Conservation (phyloP, 2,113 vertebrate species). For the Uropsilus gracilis region DNA sequence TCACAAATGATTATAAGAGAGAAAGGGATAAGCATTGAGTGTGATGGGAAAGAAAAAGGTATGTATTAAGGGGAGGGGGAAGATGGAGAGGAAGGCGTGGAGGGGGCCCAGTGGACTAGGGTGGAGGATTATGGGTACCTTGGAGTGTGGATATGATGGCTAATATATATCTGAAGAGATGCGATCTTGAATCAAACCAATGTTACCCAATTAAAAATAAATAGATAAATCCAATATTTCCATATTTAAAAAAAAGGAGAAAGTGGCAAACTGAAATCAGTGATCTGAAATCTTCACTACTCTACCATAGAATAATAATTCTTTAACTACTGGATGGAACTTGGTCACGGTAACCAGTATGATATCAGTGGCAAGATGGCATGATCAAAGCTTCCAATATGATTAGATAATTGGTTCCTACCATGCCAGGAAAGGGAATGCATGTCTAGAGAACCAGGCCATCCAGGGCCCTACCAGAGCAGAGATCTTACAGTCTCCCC, state of each 20-base stretch:
- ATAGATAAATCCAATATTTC: too few relatives aligned
- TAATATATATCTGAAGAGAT: too few relatives aligned
- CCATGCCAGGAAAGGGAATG: neutral
- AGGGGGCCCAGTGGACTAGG: too few relatives aligned
- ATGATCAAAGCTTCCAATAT: neutral
- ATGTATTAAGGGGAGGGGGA: neutral
- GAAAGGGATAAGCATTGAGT: neutral
- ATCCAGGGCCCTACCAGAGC: neutral
- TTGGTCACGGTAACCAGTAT: neutral
- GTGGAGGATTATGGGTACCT: too few relatives aligned
- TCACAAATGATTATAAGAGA: neutral
- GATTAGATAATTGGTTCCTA: neutral
- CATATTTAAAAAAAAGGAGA: neutral
- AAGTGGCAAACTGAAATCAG: rapidly evolving
- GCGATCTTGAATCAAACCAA: too few relatives aligned
- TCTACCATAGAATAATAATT: neutral
- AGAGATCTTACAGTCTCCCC: neutral
- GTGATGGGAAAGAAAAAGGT: neutral
- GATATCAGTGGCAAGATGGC: neutral
- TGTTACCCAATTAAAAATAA: too few relatives aligned
- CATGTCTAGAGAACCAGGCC: neutral
- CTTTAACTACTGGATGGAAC: neutral
- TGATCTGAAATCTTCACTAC: neutral
- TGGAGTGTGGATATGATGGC: too few relatives aligned
- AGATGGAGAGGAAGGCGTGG: too few relatives aligned